Conservation (phyloP, 2,113 vertebrate genomes). For the Pseudonaja textilis region DNA sequence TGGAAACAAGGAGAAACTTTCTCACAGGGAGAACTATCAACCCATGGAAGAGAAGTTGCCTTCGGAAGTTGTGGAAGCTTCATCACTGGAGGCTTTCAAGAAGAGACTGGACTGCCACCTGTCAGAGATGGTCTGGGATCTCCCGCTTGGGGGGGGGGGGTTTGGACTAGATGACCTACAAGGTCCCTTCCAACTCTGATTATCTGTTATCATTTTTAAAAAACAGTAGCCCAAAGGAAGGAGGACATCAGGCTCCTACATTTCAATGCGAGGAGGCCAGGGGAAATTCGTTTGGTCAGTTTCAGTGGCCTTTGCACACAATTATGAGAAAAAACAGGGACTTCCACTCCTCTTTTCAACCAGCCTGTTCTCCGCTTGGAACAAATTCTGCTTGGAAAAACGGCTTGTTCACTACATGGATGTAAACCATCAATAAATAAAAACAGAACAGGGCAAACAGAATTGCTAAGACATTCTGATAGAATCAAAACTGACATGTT, state of each 20-base stretch:
- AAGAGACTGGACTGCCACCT: too few relatives aligned
- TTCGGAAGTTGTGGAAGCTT: too few relatives aligned
- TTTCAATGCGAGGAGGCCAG: not conserved
- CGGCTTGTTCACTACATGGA: not conserved
- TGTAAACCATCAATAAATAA: not conserved
- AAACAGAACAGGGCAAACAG: not conserved
- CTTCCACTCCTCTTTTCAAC: not conserved
- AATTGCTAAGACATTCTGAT: not conserved
- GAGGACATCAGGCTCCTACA: not conserved
- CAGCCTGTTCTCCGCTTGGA: not conserved
- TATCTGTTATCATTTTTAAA: not conserved
- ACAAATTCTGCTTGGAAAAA: not conserved
- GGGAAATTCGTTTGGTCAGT: not conserved
- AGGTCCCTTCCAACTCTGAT: too few relatives aligned
- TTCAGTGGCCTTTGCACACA: not conserved
- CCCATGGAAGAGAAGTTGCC: too few relatives aligned
- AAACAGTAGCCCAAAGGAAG: not conserved
- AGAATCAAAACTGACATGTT: not conserved
- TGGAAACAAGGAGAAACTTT: too few relatives aligned
- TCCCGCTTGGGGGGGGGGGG: too few relatives aligned
- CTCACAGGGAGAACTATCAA: too few relatives aligned
- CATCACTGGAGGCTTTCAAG: too few relatives aligned
- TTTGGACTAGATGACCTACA: too few relatives aligned
- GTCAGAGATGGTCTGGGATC: too few relatives aligned
- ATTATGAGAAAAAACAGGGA: not conserved